Percentiles rank a stretch among this genome's conserved stretches.
phyloP scores from a whole-genome alignment of 2,888 invertebrate genomes.

The Lordiphosa fenestrarum region DNA sequence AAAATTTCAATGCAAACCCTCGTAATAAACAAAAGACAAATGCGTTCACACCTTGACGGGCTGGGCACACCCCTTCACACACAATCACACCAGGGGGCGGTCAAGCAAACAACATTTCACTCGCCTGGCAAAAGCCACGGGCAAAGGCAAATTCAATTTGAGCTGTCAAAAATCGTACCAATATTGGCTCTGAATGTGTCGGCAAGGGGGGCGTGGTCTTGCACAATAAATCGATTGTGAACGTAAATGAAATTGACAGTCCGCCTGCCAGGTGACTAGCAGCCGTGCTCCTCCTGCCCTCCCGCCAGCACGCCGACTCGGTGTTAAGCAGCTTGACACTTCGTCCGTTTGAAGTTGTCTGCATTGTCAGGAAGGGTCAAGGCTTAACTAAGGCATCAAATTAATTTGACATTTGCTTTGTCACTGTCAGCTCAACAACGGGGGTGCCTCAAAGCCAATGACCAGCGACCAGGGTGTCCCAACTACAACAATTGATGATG shows the following conservation, averaged over 20 bases:
- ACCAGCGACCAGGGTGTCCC: constrained; percentile 10
- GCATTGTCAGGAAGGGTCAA: constrained; percentile 15
- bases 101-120: constrained; percentile 70
- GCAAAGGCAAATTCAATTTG: constrained; percentile 66
- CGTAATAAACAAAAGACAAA: constrained; percentile 67
- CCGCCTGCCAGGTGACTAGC: constrained; percentile 62
- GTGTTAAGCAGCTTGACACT: constrained; percentile 35
- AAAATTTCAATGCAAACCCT: constrained; percentile 63
- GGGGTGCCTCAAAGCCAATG: constrained; percentile 20
- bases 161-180: constrained; percentile 76
- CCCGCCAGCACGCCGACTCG: constrained; percentile 7
- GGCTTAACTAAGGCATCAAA: constrained; percentile 62
- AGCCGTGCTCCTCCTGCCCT: constrained; percentile 12
- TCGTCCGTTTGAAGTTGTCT: constrained; percentile 54
- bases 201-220: constrained; percentile 20
- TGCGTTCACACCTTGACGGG: constrained; percentile 59
- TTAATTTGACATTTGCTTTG: constrained; percentile 75
- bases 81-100: constrained; percentile 29
- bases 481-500: constrained; percentile 43
- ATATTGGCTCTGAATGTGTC: constrained; percentile 58
- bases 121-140: constrained; percentile 42
- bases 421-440: constrained; percentile 49
- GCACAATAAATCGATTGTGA: constrained; percentile 69
- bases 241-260: constrained; percentile 76
- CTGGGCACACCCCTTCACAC: constrained; percentile 26